Evolutionary conservation across 2,797 vertebrate genomes (phyloP), one percentile per base, ranked within the genome.

Genomic region (Artibeus lituratus): DNA sequence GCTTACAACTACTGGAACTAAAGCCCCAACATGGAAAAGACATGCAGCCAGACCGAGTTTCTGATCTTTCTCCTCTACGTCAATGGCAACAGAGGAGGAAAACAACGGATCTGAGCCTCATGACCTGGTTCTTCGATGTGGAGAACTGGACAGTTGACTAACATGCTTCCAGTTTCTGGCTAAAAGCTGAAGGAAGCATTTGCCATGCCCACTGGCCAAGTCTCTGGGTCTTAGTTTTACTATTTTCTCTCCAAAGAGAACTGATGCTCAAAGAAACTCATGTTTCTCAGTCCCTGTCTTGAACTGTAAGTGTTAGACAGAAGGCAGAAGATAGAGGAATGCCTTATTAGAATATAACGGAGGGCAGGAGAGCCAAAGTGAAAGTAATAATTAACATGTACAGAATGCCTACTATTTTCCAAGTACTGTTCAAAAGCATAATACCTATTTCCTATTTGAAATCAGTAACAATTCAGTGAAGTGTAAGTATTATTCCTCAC

Each of bases 201-300:
- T 96, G 88, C 62, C 88, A 96, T 77, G 62, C 55, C 37, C 47
- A 74, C 42, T 92, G 92, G 90, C 89, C 84, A 89, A 92, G 91
- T 91, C 96, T 94, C 59, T 96, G 83, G 29, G 87, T 94, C 92
- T 97, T 95, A 77, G 49, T 93, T 84, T 94, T 91, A 96, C 94
- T 92, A 47, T 82, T 96, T 69, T 96, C 53, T 92, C 53, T 62
- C 84, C 84, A 95, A 77, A 92, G 90, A 97, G 85, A 96, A 73
- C 88, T 91, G 65, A 91, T 74, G 62, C 62, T 95, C 69, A 88
- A 67, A 96, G 90, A 87, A 91, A 73, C 76, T 87, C 92, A 57
- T 96, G 74, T 95, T 91, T 74, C 90, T 90, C 65, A 86, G 82
- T 89, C 88, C 90, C 88, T 91, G 57, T 65, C 84, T 92, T 96